Percentiles rank a stretch among this genome's conserved stretches.
These are phyloP conservation scores for Sarcophaga caerulescens DNA, from an alignment of 2,888 invertebrate genomes.

Conservation along the genomic window DNA sequence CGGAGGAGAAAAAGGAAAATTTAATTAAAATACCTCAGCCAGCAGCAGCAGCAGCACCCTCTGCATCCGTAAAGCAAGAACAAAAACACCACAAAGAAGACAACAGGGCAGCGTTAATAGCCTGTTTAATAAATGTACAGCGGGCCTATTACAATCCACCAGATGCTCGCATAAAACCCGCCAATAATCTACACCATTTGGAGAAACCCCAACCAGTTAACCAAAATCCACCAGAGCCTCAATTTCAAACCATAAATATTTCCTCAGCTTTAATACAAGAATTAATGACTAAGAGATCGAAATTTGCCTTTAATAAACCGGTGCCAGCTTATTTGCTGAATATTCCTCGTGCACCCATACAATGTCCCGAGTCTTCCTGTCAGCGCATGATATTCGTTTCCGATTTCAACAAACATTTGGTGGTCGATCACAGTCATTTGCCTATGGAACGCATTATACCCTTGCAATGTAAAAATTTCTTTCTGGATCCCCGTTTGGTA, in stretches of 20 bases:
- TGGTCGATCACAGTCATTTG: constrained; percentile 74
- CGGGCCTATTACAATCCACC: constrained; percentile 59
- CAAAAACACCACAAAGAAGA: constrained; percentile 13
- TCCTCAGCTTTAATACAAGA: constrained; percentile 54
- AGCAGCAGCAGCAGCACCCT: constrained; percentile 18
- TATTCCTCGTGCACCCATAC: constrained; percentile 73
- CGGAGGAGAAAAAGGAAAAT: constrained; percentile 13
- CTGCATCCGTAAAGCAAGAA: constrained; percentile 35
- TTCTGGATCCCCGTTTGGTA: constrained; percentile 73
- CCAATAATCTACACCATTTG: constrained; percentile 26
- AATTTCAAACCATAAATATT: constrained; percentile 71
- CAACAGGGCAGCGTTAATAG: constrained; percentile 16
- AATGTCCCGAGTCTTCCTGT: constrained; percentile 75
- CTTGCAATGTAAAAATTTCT: constrained; percentile 74
- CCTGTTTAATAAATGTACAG: constrained; percentile 60
- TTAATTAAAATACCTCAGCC: no score
- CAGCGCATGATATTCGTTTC: constrained; percentile 74
- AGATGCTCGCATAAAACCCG: background rate
- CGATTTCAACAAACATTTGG: constrained; percentile 76
- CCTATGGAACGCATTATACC: constrained; percentile 75
- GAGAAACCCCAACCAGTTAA: constrained; percentile 11
- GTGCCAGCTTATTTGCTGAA: constrained; percentile 63
- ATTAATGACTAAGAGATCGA: constrained; percentile 44
- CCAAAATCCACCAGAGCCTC: constrained; percentile 67
- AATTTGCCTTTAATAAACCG: constrained; percentile 48